Evolutionary conservation across 1,140 invertebrate species (phyloP).

Genomic region (Thaumatotibia leucotreta): DNA sequence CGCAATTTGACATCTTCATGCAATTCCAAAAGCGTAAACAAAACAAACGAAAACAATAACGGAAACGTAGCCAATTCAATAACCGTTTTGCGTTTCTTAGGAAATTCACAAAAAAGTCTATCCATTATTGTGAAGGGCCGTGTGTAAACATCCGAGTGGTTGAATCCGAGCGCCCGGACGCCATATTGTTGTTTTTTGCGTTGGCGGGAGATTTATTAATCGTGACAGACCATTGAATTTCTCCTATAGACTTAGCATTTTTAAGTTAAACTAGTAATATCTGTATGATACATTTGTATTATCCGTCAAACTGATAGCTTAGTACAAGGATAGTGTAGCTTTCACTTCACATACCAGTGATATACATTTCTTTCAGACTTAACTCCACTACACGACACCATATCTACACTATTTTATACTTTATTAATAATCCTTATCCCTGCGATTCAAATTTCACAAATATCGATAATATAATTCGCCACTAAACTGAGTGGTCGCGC

Average conservation of each 20-base stretch:
- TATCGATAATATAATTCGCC: too few relatives aligned
- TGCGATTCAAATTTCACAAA: too few relatives aligned
- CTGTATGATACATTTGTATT: too few relatives aligned
- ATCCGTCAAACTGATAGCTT: too few relatives aligned
- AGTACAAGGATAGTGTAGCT: too few relatives aligned
- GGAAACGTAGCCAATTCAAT: constrained; percentile 22
- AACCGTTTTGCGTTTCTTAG: constrained; percentile 20
- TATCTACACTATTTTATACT: too few relatives aligned
- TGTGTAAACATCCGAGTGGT: constrained; percentile 61
- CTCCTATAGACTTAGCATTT: neutral
- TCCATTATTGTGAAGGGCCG: constrained; percentile 34
- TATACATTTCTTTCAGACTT: too few relatives aligned
- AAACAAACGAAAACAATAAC: constrained; percentile 20
- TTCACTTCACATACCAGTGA: too few relatives aligned
- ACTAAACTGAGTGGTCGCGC: too few relatives aligned
- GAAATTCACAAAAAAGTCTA: constrained; percentile 32
- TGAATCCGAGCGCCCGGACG: constrained; percentile 45
- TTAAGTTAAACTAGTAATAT: too few relatives aligned
- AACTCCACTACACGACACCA: too few relatives aligned
- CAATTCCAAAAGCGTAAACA: constrained; percentile 18
- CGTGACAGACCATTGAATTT: constrained; percentile 49
- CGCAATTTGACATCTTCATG: constrained; percentile 35
- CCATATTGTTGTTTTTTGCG: constrained; percentile 48
- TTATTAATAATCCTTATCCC: too few relatives aligned
- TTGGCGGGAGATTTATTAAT: constrained; percentile 63